Base-by-base conservation (phyloP, 2,888 invertebrate species). In the Actias luna region DNA sequence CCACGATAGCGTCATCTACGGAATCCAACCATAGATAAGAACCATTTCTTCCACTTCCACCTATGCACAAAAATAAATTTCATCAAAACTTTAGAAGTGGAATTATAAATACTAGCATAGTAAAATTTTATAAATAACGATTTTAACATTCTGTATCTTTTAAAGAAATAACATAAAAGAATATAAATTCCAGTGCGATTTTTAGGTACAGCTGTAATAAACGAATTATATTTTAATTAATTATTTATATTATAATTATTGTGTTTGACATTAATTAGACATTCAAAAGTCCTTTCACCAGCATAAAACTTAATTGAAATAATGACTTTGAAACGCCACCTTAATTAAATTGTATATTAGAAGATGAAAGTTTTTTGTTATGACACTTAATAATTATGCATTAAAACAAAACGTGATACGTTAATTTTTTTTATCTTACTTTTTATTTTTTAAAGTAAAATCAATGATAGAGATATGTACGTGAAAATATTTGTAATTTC, bases 321-420 rank as follows among this genome's bases (percentile, higher is more conserved):
- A 68, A 69, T 69, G 67, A 67, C 67, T 68, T 69, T 70, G 59
- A 69, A 75, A 73, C 68, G 70, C 63, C 68, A 66, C 65, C 69
- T 75, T 73, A 76, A 78, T 74, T 76, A 74, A 76, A 74, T 70
- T 76, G 64, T 66, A 70, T 76, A 77, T 78, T 71, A 69, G 61
- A 71, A 75, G 72, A 76, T 75, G 72, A 76, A 76, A 74, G 75
- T 70, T 73, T 76, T 76, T 76, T 77, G 77, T 79, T 76, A 73
- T 75, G 75, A 76, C 74, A 75, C 72, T 72, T 73, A 69, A 67
- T 75, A 71, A 74, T 72, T 69, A 77, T 75, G 74, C 69, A 67
- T 67, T 73, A 67, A 77, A 71, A 72, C 64, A 69, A 71, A 69
- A 57, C 60, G 59, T 69, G 67, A 62, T 66, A 64, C 65, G 70